These are phyloP conservation scores for Pristionchus fissidentatus DNA, from an alignment of 2,888 invertebrate species.

Conservation along the genomic window DNA sequence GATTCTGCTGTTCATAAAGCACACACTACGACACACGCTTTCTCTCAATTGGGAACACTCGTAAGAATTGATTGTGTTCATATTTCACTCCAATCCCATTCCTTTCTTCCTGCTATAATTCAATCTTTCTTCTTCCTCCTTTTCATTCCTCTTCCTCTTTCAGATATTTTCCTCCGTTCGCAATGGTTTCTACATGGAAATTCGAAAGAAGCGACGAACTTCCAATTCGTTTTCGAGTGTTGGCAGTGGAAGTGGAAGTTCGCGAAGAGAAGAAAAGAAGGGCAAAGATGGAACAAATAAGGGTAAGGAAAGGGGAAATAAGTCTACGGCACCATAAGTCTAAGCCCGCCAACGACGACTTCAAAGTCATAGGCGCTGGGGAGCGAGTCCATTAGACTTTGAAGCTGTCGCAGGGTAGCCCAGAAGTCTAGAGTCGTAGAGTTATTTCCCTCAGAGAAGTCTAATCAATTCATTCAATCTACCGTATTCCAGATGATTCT, in stretches of 20 bases:
- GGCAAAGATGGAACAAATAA: neutral
- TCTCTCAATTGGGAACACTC: constrained; percentile 68
- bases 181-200: constrained; percentile 65
- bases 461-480: neutral
- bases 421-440: too few relatives aligned
- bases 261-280: constrained; percentile 49
- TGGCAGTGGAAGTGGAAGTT: constrained; percentile 53
- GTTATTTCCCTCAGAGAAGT: too few relatives aligned
- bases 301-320: neutral
- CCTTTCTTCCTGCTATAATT: too few relatives aligned
- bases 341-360: too few relatives aligned
- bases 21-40: constrained; percentile 67
- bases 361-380: too few relatives aligned
- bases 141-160: constrained; percentile 39
- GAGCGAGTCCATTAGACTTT: too few relatives aligned
- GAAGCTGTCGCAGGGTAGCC: too few relatives aligned
- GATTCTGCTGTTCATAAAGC: constrained; percentile 71
- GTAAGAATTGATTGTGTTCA: constrained; percentile 49
- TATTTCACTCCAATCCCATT: too few relatives aligned
- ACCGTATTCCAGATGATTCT: constrained; percentile 26
- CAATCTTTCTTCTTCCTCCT: neutral
- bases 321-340: neutral
- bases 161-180: constrained; percentile 67
- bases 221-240: constrained; percentile 60
- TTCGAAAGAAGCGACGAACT: constrained; percentile 60